Conservation (phyloP, 2,113 vertebrate species). For the Lagenorhynchus albirostris region DNA sequence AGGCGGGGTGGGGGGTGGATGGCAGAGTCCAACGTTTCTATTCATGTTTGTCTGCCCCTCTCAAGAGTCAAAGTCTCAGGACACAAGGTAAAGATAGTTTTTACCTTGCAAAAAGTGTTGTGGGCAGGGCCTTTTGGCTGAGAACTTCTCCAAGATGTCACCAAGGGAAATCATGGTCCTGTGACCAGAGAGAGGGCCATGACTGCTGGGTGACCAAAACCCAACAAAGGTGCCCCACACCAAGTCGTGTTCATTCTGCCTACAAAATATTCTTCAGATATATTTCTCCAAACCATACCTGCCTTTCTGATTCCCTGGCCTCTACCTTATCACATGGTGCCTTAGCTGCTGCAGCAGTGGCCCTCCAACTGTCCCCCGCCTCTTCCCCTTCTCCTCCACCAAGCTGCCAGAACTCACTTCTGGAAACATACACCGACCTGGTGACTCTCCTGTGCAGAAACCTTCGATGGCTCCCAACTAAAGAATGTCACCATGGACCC, state of each 20-base stretch:
- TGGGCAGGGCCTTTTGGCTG: background rate
- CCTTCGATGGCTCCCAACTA: background rate
- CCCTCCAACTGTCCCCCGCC: fast-evolving
- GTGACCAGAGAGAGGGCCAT: background rate
- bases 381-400: background rate
- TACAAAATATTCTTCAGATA: background rate
- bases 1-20: fast-evolving
- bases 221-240: background rate
- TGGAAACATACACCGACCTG: background rate
- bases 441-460: fast-evolving
- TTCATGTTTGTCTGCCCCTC: background rate
- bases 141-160: background rate
- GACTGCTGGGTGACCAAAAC: background rate
- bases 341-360: background rate
- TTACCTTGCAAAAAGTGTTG: background rate
- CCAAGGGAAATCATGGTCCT: background rate
- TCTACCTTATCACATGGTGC: background rate
- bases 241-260: background rate
- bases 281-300: background rate
- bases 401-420: background rate
- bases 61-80: background rate
- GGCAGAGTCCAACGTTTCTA: background rate
- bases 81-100: background rate
- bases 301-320: background rate
- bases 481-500: background rate